Conservation (phyloP, 1,140 invertebrate genomes). For the Capitella teleta region DNA sequence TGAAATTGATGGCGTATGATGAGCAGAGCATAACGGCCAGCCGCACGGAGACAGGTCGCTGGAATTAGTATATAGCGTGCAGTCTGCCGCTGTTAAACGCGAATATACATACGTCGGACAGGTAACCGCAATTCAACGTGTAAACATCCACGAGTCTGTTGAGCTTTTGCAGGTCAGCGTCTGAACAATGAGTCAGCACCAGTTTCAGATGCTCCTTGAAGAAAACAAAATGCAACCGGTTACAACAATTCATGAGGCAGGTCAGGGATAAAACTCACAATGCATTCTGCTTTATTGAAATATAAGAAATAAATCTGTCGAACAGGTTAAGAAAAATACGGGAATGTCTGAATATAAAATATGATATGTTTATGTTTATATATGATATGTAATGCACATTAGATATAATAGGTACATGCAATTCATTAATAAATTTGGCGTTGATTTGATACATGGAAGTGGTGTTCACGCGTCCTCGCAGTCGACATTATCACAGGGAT, state of each 20-base stretch:
- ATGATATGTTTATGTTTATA: too few relatives aligned
- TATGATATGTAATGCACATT: too few relatives aligned
- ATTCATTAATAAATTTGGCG: too few relatives aligned
- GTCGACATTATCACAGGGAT: constrained; percentile 1
- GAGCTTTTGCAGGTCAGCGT: constrained; percentile 8
- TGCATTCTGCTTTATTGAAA: constrained; percentile 2
- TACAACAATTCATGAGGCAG: neutral
- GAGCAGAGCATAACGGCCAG: constrained; percentile 12
- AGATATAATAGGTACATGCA: too few relatives aligned
- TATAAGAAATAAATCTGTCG: constrained; percentile 10
- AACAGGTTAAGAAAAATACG: too few relatives aligned
- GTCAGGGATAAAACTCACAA: constrained; percentile 8
- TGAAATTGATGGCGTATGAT: constrained; percentile 9
- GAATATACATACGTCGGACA: neutral
- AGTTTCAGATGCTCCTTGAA: constrained; percentile 5
- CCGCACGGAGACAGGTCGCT: constrained; percentile 7
- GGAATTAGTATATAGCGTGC: neutral
- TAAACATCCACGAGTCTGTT: constrained; percentile 10
- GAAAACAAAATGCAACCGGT: neutral
- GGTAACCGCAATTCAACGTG: constrained; percentile 5
- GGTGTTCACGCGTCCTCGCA: neutral
- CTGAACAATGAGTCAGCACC: constrained; percentile 5
- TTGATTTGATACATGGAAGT: constrained; percentile 11
- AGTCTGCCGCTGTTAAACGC: too few relatives aligned
- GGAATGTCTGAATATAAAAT: too few relatives aligned